Evolutionary conservation across 30 jellyfish, hydroid and myxozoan species (phyloP).

Genomic region (Cassiopea xamachana): DNA sequence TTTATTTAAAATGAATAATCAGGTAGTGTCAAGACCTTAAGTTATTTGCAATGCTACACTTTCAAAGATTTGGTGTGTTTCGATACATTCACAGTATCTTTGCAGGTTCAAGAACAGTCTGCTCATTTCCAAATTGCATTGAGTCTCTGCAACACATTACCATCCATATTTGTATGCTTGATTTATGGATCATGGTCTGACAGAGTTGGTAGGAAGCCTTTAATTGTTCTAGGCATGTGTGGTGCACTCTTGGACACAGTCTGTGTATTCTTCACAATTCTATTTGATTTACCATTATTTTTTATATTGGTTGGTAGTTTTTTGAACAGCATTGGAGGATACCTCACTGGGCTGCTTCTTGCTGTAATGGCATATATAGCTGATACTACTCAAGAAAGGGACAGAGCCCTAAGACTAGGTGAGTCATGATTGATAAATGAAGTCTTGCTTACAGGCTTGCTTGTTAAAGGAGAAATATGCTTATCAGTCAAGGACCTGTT

Average conservation of each 20-base stretch:
- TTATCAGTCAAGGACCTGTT: too few relatives aligned
- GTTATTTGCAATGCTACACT: background rate
- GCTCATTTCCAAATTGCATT: constrained; percentile 70
- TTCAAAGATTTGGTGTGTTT: background rate
- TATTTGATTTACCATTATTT: constrained; percentile 62
- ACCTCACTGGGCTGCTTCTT: constrained; percentile 64
- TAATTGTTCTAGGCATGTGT: constrained; percentile 35
- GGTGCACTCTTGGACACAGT: constrained; percentile 58
- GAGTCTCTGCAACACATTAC: constrained; percentile 58
- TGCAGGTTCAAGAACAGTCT: constrained; percentile 72
- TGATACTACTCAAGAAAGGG: constrained; percentile 65
- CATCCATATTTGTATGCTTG: constrained; percentile 66
- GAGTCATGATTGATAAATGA: background rate
- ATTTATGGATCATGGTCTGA: constrained; percentile 84
- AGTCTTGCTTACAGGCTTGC: too few relatives aligned
- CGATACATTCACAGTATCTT: background rate
- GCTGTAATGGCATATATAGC: constrained; percentile 79
- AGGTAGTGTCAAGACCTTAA: too few relatives aligned
- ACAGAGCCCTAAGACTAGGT: constrained; percentile 82
- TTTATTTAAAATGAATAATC: too few relatives aligned
- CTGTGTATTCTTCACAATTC: constrained; percentile 48
- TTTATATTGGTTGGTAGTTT: constrained; percentile 65
- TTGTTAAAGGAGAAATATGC: too few relatives aligned
- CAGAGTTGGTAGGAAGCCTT: constrained; percentile 84
- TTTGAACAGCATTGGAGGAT: constrained; percentile 85